Evolutionary conservation across 2,888 invertebrate genomes (phyloP).

Genomic region (Acanthosepion esculentum): DNA sequence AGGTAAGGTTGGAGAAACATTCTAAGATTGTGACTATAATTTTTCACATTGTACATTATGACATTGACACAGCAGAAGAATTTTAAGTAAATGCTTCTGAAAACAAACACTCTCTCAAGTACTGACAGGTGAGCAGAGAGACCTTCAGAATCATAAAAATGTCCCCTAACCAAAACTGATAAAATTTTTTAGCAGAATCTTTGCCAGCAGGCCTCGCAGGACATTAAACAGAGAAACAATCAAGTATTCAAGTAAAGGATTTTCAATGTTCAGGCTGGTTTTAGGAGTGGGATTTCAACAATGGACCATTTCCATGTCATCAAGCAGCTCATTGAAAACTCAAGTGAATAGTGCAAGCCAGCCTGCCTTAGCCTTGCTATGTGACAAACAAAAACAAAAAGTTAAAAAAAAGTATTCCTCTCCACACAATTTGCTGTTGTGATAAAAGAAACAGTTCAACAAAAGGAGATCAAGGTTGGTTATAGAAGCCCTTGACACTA

Average conservation of each 20-base stretch:
- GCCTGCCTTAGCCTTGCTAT: background rate
- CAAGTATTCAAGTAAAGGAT: slow-evolving; percentile 42
- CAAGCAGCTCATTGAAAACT: slow-evolving; percentile 42
- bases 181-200: background rate
- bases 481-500: background rate
- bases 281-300: slow-evolving; percentile 34
- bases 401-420: background rate
- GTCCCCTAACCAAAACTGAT: slow-evolving; percentile 8
- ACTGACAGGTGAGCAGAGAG: slow-evolving; percentile 23
- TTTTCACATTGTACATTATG: background rate
- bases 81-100: background rate
- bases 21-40: background rate
- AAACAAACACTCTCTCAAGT: slow-evolving; percentile 35
- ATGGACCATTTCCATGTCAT: slow-evolving; percentile 43
- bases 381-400: background rate
- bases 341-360: slow-evolving; percentile 39
- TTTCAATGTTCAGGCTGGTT: slow-evolving; percentile 37
- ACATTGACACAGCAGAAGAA: background rate
- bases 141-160: background rate
- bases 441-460: slow-evolving; percentile 43
- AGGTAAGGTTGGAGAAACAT: background rate
- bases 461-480: slow-evolving; percentile 41
- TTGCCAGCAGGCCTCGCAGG: slow-evolving; percentile 24
- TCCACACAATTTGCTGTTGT: slow-evolving; percentile 25
- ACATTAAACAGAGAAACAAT: slow-evolving; percentile 35